Evolutionary conservation across 2,113 vertebrate genomes (phyloP).

Genomic region (Gymnogyps californianus): DNA sequence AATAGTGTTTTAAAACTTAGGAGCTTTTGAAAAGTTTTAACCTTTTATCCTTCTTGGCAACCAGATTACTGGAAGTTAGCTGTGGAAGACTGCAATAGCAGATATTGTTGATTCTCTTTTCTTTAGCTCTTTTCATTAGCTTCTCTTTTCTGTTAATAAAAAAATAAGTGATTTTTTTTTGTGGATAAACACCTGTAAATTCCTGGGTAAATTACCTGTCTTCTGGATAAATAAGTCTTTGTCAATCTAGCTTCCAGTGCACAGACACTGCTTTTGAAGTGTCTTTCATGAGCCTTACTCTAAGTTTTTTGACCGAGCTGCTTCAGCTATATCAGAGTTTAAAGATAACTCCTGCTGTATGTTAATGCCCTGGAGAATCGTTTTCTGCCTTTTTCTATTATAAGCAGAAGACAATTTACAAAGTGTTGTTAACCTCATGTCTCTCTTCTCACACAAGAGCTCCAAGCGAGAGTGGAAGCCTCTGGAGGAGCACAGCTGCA

Average conservation of each 20-base stretch:
- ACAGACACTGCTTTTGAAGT: background rate
- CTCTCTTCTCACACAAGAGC: conserved; percentile 76
- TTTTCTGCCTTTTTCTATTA: background rate
- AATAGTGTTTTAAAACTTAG: background rate
- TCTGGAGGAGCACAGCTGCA: conserved; percentile 95
- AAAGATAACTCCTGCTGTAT: background rate
- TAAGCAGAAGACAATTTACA: background rate
- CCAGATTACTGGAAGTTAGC: background rate
- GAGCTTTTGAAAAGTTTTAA: background rate
- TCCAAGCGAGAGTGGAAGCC: conserved; percentile 98
- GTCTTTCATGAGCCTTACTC: background rate
- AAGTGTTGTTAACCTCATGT: background rate
- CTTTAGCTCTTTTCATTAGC: background rate
- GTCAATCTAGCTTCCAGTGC: background rate
- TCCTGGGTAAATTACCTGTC: background rate
- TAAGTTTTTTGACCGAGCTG: background rate
- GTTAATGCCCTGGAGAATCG: background rate
- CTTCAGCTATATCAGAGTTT: background rate
- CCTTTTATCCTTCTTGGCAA: background rate
- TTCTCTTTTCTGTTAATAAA: background rate
- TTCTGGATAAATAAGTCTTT: background rate
- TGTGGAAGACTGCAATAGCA: background rate
- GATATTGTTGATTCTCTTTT: background rate
- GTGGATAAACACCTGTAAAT: background rate
- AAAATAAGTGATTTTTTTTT: background rate